phyloP scores from a whole-genome alignment of 2,113 vertebrate species.

The Datnioides undecimradiatus region DNA sequence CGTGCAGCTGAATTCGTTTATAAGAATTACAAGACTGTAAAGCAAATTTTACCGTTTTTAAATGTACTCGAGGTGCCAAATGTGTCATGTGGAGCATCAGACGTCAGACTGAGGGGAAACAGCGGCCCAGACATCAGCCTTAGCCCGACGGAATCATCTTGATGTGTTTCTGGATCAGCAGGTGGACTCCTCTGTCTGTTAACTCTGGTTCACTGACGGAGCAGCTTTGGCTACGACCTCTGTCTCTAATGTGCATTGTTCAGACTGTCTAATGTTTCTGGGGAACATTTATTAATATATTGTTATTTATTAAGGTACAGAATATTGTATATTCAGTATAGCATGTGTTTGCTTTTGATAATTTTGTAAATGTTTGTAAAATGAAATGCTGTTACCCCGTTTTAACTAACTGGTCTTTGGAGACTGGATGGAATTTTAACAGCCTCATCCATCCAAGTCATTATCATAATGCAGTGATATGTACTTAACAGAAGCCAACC shows the following conservation, averaged over 20 bases:
- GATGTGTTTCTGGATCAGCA: slow-evolving; percentile 46
- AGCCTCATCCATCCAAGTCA: not conserved
- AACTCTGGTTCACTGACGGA: slow-evolving; percentile 36
- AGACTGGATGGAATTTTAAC: not conserved
- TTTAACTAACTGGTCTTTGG: slow-evolving; percentile 9
- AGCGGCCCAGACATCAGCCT: slow-evolving; percentile 51
- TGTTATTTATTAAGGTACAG: slow-evolving; percentile 56
- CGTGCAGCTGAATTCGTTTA: slow-evolving; percentile 55
- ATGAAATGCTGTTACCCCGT: slow-evolving; percentile 8
- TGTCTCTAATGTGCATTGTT: not conserved
- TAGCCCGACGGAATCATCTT: slow-evolving; percentile 28
- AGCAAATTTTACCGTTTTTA: slow-evolving; percentile 69
- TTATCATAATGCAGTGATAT: slow-evolving; percentile 9
- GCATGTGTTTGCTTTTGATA: slow-evolving; percentile 13
- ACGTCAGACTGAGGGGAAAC: slow-evolving; percentile 23
- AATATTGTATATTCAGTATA: not conserved
- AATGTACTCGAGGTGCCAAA: slow-evolving; percentile 62
- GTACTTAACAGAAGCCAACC: slow-evolving; percentile 25
- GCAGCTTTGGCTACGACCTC: slow-evolving; percentile 7
- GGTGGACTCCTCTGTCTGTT: slow-evolving; percentile 57
- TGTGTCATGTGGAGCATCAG: slow-evolving; percentile 68
- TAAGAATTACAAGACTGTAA: slow-evolving; percentile 75
- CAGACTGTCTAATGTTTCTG: slow-evolving; percentile 20
- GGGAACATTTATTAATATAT: slow-evolving; percentile 1
- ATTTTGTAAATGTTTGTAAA: slow-evolving; percentile 35